Conservation (phyloP, 1,140 invertebrate genomes). For the Parapsyche elsis region DNA sequence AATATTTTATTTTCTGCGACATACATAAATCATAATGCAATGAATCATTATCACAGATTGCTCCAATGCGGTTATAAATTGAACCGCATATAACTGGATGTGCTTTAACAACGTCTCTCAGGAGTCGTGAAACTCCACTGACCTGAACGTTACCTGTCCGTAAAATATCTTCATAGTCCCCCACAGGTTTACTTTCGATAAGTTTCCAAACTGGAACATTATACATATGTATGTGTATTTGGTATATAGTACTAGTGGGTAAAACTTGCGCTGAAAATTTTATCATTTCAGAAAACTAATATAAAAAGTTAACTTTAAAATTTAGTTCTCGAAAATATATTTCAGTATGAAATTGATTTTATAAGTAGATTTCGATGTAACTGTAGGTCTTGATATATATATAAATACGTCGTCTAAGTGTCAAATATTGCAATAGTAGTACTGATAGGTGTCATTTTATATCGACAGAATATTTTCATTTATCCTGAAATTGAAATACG, state of each 20-base stretch:
- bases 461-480: too few species aligned
- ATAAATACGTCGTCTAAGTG: background rate
- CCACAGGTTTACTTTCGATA: slow-evolving; percentile 7
- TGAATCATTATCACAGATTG: slow-evolving; percentile 37
- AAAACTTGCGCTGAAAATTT: too few species aligned
- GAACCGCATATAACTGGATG: slow-evolving; percentile 62
- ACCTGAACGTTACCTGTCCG: slow-evolving; percentile 21
- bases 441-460: too few species aligned
- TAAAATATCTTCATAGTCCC: slow-evolving; percentile 20
- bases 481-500: too few species aligned
- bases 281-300: too few species aligned
- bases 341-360: too few species aligned
- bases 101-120: slow-evolving; percentile 57
- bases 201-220: background rate
- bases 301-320: too few species aligned
- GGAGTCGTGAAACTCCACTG: slow-evolving; percentile 34
- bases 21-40: background rate
- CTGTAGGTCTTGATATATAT: background rate
- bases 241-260: too few species aligned
- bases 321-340: too few species aligned
- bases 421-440: too few species aligned
- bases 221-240: too few species aligned
- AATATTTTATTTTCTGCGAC: too few species aligned
- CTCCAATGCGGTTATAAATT: slow-evolving; percentile 41
- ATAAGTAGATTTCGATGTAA: background rate